Evolutionary conservation across 2,113 vertebrate genomes (phyloP).

Genomic region (Macquaria ambigua): DNA sequence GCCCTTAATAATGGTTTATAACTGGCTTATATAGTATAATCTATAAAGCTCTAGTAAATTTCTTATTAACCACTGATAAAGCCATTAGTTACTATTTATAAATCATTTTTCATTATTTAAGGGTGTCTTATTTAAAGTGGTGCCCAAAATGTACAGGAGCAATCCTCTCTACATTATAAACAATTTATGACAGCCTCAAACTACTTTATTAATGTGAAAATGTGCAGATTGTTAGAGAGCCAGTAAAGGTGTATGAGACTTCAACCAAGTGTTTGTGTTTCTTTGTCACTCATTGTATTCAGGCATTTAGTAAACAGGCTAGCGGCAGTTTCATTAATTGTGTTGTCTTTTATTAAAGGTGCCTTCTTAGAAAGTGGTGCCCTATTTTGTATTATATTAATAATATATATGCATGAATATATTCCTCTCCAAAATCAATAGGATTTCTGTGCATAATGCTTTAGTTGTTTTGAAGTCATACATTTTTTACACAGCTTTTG

Average conservation of each 20-base stretch:
- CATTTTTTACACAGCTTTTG: conserved; percentile 34
- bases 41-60: neutral
- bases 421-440: neutral
- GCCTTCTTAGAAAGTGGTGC: neutral
- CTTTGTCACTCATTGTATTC: neutral
- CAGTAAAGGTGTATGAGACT: neutral
- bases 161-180: neutral
- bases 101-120: neutral
- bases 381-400: neutral
- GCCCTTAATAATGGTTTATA: neutral
- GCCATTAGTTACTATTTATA: neutral
- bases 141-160: neutral
- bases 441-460: neutral
- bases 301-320: neutral
- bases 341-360: neutral
- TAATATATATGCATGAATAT: neutral
- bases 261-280: neutral
- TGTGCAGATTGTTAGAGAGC: too few species aligned
- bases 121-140: neutral
- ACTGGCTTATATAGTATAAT: neutral
- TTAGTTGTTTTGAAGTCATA: conserved; percentile 19
- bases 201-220: neutral
- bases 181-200: neutral
- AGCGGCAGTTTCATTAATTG: neutral
- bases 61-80: neutral